phyloP scores from a whole-genome alignment of 2,797 vertebrate species.

The Dermochelys coriacea region DNA sequence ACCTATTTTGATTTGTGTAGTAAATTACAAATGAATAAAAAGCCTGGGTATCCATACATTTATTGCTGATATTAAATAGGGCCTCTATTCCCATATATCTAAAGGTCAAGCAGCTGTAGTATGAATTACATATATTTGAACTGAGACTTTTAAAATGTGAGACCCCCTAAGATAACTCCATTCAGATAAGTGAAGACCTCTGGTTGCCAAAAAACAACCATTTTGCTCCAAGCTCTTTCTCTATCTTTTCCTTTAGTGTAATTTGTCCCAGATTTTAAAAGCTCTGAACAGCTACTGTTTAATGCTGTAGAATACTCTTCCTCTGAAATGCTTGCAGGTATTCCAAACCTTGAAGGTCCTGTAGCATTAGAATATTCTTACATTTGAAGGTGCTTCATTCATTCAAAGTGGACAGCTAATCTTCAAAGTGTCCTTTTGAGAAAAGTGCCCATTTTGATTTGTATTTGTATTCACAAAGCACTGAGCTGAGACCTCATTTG shows the following conservation, averaged over 20 bases:
- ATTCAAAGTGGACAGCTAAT: conserved; percentile 15
- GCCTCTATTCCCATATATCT: not conserved
- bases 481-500: conserved; percentile 8
- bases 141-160: conserved; percentile 25
- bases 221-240: conserved; percentile 24
- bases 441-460: conserved; percentile 37
- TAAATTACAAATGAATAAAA: not conserved
- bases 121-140: conserved; percentile 45
- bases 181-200: not conserved
- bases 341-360: not conserved
- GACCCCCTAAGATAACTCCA: not conserved
- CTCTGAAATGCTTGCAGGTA: conserved; percentile 22
- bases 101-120: not conserved
- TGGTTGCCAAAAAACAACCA: not conserved
- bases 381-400: conserved; percentile 3
- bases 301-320: not conserved
- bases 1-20: not conserved
- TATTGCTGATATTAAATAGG: not conserved
- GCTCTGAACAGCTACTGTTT: not conserved
- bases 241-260: not conserved
- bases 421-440: conserved; percentile 12
- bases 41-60: not conserved
- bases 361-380: not conserved
- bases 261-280: conserved; percentile 14
- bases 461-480: conserved; percentile 9